Percentiles rank a stretch among this genome's conserved stretches.
These are phyloP conservation scores for Drosophila sechellia DNA, from an alignment of 1,140 invertebrate genomes.

Conservation along the genomic window DNA sequence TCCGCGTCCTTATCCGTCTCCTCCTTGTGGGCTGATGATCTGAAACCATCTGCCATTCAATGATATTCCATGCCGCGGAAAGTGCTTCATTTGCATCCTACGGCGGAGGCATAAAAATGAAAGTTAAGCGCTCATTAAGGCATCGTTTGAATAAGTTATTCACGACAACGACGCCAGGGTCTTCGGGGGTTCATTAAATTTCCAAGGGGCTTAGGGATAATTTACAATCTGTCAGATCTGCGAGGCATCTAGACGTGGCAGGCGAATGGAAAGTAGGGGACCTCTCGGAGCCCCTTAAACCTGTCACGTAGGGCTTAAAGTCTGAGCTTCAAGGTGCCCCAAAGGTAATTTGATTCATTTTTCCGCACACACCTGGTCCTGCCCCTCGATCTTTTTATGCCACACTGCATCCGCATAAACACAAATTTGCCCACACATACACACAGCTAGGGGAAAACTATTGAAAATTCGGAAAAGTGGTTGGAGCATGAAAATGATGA, in stretches of 20 bases:
- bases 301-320: conserved; percentile 35
- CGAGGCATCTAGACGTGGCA: background rate
- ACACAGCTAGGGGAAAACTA: conserved; percentile 1
- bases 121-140: conserved; percentile 78
- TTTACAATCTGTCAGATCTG: conserved; percentile 31
- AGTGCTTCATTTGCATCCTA: conserved; percentile 17
- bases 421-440: background rate
- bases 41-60: conserved; percentile 20
- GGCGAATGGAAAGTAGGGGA: conserved; percentile 2
- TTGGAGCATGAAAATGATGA: conserved; percentile 2
- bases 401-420: conserved; percentile 26
- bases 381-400: conserved; percentile 5
- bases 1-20: background rate
- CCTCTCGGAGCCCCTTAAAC: background rate
- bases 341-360: conserved; percentile 28
- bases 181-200: conserved; percentile 51
- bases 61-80: conserved; percentile 27
- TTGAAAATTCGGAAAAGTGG: background rate
- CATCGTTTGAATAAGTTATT: conserved; percentile 71
- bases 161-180: conserved; percentile 16
- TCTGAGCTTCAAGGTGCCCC: background rate
- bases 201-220: conserved; percentile 32
- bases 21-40: conserved; percentile 9
- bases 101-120: conserved; percentile 60
- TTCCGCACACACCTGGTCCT: background rate